These are phyloP conservation scores for Mellivora capensis DNA, from an alignment of 2,113 vertebrate genomes.

Conservation along the genomic window DNA sequence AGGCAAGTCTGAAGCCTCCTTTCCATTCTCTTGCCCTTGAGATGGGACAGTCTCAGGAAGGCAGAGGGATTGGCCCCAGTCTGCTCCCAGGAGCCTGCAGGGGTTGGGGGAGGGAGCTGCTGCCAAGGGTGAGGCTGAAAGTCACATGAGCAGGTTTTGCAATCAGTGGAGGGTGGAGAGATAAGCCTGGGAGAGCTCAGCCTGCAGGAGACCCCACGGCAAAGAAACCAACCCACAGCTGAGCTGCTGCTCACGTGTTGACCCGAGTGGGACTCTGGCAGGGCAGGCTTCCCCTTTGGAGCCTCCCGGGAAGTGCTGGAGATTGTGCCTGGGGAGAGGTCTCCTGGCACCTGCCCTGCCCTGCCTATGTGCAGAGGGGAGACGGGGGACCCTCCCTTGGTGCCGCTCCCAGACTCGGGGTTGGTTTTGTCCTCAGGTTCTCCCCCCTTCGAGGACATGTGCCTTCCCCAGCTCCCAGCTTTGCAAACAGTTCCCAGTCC, in stretches of 20 bases:
- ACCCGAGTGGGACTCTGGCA: neutral
- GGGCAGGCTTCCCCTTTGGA: neutral
- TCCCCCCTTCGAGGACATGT: rapidly evolving
- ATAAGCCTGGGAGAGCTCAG: rapidly evolving
- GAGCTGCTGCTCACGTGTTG: rapidly evolving
- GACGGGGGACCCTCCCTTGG: rapidly evolving
- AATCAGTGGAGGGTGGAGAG: rapidly evolving
- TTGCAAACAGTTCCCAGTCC: neutral
- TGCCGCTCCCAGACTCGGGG: neutral
- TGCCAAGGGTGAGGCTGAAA: rapidly evolving
- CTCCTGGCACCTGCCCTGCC: neutral
- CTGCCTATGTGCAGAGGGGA: rapidly evolving
- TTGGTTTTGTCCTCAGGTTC: rapidly evolving
- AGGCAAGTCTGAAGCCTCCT: too few species aligned
- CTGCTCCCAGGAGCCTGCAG: neutral
- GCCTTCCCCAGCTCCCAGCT: neutral
- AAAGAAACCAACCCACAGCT: rapidly evolving
- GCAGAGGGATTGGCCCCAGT: neutral
- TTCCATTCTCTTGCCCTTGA: neutral
- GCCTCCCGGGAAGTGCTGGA: neutral
- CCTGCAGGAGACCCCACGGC: rapidly evolving
- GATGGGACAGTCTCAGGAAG: neutral
- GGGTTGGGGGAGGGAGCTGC: too few species aligned
- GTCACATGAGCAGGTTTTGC: rapidly evolving
- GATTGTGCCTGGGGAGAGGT: rapidly evolving